Base-by-base conservation (phyloP, 2,797 vertebrate species). In the Anisognathus igniventris region DNA sequence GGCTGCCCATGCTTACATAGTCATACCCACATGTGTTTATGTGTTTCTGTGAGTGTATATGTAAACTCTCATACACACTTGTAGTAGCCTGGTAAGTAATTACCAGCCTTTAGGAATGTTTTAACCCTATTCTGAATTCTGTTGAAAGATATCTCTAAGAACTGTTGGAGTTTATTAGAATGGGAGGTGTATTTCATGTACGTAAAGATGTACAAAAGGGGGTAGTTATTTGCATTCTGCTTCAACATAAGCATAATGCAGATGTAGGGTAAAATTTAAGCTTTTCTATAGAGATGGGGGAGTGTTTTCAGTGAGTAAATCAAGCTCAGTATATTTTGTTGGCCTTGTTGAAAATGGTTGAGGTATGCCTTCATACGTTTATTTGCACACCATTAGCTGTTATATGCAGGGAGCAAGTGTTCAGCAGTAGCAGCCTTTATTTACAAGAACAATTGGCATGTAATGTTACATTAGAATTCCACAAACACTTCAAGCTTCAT, bases 21-120 rank as follows among this genome's bases (percentile, higher is more conserved):
- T 50, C 20, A 5, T 23, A 10, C 9, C 1, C 0, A 10, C 6
- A 1, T 12, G 12, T 78, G 30, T 56, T 31, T 57, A 0, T 66
- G 20, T 82, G 7, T 85, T 84, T 85, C 19, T 71, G 0, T 54
- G 20, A 64, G 20, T 78, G 15, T 50, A 2, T 66, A 13, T 10
- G 2, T 62, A 37, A 85, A 75, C 53, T 37, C 23, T 37, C 42
- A 47, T 6, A 66, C 40, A 42, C 40, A 25, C 44, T 72, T 89
- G 20, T 14, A 72, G 58, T 58, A 75, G 20, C 27, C 27, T 67
- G 33, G 0, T 23, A 39, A 72, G 45, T 83, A 65, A 53, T 81
- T 75, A 45, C 9, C 47, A 77, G 14, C 58, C 17, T 15, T 35
- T 65, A 50, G 37, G 42, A 53, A 30, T 75, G 35, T 78, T 88